These are phyloP conservation scores for Astyanax mexicanus DNA, from an alignment of 2,797 vertebrate genomes.

Conservation along the genomic window DNA sequence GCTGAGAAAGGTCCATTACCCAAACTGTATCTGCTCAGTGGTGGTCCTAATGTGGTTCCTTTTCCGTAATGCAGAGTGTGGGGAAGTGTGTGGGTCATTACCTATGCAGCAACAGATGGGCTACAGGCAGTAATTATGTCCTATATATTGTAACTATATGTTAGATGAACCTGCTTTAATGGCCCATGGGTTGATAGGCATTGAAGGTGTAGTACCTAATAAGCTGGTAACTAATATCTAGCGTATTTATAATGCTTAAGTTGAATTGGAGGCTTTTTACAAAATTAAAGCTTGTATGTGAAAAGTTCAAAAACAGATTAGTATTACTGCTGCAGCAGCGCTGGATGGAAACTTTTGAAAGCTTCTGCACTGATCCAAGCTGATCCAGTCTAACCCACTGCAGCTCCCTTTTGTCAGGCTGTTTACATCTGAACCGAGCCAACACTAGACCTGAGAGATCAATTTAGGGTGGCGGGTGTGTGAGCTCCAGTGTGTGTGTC, in stretches of 20 bases:
- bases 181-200: too few relatives aligned
- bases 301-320: slow-evolving; percentile 7
- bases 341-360: slow-evolving; percentile 27
- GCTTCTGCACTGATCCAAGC: slow-evolving; percentile 17
- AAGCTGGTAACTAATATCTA: too few relatives aligned
- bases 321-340: not conserved
- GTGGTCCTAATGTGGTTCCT: not conserved
- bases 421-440: slow-evolving; percentile 34
- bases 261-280: too few relatives aligned
- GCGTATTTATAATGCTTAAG: too few relatives aligned
- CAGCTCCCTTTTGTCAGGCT: slow-evolving; percentile 22
- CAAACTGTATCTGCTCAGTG: not conserved
- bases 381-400: slow-evolving; percentile 31
- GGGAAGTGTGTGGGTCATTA: too few relatives aligned
- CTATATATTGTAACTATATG: too few relatives aligned
- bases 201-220: too few relatives aligned
- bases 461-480: slow-evolving; percentile 39
- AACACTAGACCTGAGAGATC: slow-evolving; percentile 49
- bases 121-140: too few relatives aligned
- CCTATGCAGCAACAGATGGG: too few relatives aligned
- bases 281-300: too few relatives aligned
- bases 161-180: too few relatives aligned
- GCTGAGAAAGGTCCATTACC: not conserved
- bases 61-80: too few relatives aligned
- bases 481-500: slow-evolving; percentile 27